These are phyloP conservation scores for Lepus townsendii DNA, from an alignment of 2,797 vertebrate genomes.

Conservation along the genomic window DNA sequence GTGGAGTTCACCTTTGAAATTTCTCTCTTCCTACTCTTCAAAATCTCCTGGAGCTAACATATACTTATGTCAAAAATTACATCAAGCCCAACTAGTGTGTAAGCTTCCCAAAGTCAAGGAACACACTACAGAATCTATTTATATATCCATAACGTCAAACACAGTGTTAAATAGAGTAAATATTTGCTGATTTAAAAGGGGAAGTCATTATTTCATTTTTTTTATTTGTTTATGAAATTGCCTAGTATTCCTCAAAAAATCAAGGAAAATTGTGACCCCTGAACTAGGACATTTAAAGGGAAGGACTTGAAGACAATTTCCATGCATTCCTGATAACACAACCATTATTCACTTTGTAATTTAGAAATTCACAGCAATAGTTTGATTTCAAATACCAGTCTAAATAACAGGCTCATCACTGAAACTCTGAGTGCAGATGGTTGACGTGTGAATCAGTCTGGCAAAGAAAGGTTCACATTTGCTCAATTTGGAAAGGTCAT, in stretches of 20 bases:
- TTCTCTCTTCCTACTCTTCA: slow-evolving; percentile 39
- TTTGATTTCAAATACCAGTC: slow-evolving; percentile 76
- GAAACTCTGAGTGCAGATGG: slow-evolving; percentile 53
- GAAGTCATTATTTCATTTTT: neutral
- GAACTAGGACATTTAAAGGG: neutral
- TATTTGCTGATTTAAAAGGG: slow-evolving; percentile 13
- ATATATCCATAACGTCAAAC: neutral
- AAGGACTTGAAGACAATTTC: slow-evolving; percentile 34
- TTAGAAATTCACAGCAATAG: slow-evolving; percentile 51
- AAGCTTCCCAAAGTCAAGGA: neutral
- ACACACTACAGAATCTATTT: neutral
- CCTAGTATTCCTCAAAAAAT: neutral
- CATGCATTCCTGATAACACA: slow-evolving; percentile 46
- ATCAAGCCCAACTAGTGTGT: neutral
- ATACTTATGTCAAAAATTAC: slow-evolving; percentile 24
- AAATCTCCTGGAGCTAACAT: neutral
- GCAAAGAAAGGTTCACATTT: slow-evolving; percentile 10
- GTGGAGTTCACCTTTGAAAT: neutral
- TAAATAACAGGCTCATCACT: slow-evolving; percentile 65
- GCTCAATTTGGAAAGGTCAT: slow-evolving; percentile 32
- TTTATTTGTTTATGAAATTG: neutral
- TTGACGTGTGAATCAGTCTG: neutral
- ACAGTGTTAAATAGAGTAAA: neutral
- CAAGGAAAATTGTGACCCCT: neutral
- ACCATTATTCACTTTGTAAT: slow-evolving; percentile 35